A percentile compares a stretch with the other conserved stretches of the same genome.
phyloP scores from a whole-genome alignment of 2,888 invertebrate genomes.

The Yponomeuta plumbellus region DNA sequence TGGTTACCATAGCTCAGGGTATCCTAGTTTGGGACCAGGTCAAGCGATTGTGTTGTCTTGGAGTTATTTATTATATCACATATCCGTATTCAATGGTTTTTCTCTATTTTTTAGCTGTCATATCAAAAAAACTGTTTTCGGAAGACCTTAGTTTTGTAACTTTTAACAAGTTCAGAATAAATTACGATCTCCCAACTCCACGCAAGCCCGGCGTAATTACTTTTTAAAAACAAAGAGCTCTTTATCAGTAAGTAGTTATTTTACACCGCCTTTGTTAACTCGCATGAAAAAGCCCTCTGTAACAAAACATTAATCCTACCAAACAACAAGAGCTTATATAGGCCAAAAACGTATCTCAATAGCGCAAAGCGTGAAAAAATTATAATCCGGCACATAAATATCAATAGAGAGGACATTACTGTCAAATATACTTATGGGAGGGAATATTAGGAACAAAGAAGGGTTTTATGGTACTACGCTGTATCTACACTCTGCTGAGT shows the following conservation, averaged over 20 bases:
- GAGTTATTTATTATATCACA: no score
- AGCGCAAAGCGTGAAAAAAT: background rate
- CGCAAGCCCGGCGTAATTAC: background rate
- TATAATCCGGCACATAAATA: background rate
- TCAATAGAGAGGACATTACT: background rate
- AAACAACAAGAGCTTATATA: background rate
- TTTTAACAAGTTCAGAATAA: background rate
- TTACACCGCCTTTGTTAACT: background rate
- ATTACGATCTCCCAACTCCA: background rate
- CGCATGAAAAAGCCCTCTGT: background rate
- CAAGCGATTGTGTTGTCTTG: no score
- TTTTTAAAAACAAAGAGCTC: background rate
- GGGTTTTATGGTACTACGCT: background rate
- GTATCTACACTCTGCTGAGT: no score
- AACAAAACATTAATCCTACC: no score
- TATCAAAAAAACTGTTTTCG: no score
- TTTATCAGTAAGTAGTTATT: constrained; percentile 2
- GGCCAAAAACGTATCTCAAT: background rate
- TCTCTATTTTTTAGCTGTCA: no score
- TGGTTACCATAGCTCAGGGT: no score
- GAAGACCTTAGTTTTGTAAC: background rate
- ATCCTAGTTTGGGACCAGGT: no score
- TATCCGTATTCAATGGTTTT: no score
- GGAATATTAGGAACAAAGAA: background rate
- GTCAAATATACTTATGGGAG: background rate